A percentile compares a stretch with the other conserved stretches of the same genome.
phyloP scores from a whole-genome alignment of 2,797 vertebrate genomes.

The Characodon lateralis region DNA sequence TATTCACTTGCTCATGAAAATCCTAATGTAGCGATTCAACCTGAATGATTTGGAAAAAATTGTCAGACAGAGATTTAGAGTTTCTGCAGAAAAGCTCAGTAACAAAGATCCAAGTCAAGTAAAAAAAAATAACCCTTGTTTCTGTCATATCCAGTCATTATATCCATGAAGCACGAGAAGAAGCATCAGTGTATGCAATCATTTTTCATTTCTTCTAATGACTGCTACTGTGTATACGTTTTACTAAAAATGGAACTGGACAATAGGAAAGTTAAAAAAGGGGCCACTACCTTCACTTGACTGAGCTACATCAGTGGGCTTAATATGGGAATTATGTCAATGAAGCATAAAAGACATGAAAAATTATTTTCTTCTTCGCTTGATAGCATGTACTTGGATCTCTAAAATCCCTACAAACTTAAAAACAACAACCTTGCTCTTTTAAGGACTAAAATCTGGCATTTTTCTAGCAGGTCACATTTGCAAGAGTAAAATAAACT shows the following conservation, averaged over 20 bases:
- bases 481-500: background rate
- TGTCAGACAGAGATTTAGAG: conserved; percentile 34
- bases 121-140: conserved; percentile 47
- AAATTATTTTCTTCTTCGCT: background rate
- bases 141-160: conserved; percentile 59
- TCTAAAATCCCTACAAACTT: background rate
- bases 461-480: background rate
- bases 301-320: conserved; percentile 50
- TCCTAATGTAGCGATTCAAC: conserved; percentile 48
- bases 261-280: conserved; percentile 21
- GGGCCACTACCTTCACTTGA: conserved; percentile 40
- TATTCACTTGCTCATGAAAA: conserved; percentile 39
- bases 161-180: conserved; percentile 58
- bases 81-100: conserved; percentile 36
- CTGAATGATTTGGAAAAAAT: conserved; percentile 36
- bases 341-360: conserved; percentile 12
- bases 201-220: conserved; percentile 46
- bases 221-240: conserved; percentile 53
- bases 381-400: background rate
- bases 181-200: conserved; percentile 59
- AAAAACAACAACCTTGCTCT: too few species aligned
- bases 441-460: too few species aligned
- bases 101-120: conserved; percentile 58
- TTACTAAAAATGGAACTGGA: conserved; percentile 41
- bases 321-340: conserved; percentile 39